Conservation (phyloP, 2,888 invertebrate species). For the Heliconius sara region DNA sequence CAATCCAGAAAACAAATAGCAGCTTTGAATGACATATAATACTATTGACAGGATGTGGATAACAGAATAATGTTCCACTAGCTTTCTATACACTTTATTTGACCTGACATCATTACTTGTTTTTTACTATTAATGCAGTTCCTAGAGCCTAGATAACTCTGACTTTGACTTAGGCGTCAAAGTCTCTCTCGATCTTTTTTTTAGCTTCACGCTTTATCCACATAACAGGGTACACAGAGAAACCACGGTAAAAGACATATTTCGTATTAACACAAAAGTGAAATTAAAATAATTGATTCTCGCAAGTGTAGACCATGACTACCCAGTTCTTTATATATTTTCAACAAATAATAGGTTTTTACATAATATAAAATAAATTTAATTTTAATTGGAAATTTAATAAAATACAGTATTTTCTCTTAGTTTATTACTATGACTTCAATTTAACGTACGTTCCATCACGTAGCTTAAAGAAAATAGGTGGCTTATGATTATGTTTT, state of each 20-base stretch:
- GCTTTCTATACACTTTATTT: neutral
- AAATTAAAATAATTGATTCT: neutral
- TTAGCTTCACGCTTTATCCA: too few species aligned
- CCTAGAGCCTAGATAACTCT: neutral
- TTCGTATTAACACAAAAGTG: neutral
- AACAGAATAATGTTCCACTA: too few species aligned
- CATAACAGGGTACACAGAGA: too few species aligned
- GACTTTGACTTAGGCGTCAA: neutral
- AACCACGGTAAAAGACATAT: neutral
- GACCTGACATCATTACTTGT: neutral
- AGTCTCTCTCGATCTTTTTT: neutral
- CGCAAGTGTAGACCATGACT: neutral
- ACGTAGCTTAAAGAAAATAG: slow-evolving; percentile 47
- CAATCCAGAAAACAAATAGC: too few species aligned
- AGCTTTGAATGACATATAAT: too few species aligned
- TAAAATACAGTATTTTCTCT: too few species aligned
- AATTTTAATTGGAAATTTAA: too few species aligned
- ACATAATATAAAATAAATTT: too few species aligned
- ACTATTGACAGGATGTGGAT: too few species aligned
- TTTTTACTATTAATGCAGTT: neutral
- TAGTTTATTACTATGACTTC: slow-evolving; percentile 4
- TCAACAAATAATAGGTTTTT: too few species aligned
- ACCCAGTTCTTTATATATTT: too few species aligned
- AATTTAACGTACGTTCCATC: slow-evolving; percentile 51
- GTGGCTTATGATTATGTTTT: slow-evolving; percentile 61